phyloP scores from a whole-genome alignment of 2,888 invertebrate species.

The Trichopria drosophilae region DNA sequence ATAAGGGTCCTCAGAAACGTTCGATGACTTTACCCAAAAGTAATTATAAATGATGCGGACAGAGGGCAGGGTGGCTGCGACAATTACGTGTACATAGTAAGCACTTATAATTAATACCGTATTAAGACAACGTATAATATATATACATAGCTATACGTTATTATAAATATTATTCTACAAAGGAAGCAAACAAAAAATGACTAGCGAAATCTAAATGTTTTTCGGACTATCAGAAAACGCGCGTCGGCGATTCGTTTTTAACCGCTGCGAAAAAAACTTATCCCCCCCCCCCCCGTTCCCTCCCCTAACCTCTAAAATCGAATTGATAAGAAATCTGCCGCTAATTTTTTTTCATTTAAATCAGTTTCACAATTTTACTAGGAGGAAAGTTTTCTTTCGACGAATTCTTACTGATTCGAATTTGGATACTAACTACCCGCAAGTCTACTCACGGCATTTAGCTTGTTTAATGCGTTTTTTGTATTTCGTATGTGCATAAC shows the following conservation, averaged over 20 bases:
- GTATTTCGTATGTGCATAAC: slow-evolving; percentile 32
- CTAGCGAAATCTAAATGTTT: slow-evolving; percentile 43
- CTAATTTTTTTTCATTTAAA: too few relatives aligned
- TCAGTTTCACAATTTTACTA: too few relatives aligned
- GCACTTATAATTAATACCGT: slow-evolving; percentile 51
- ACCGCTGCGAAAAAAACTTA: too few relatives aligned
- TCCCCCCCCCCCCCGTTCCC: too few relatives aligned
- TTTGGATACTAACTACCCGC: slow-evolving; percentile 8
- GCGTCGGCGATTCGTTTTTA: too few relatives aligned
- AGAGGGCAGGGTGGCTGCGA: slow-evolving; percentile 52
- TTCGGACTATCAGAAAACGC: slow-evolving; percentile 12
- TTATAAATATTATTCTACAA: slow-evolving; percentile 41
- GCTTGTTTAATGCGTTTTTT: slow-evolving; percentile 39
- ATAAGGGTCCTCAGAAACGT: too few relatives aligned
- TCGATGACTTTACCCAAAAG: too few relatives aligned
- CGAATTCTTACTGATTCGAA: neutral
- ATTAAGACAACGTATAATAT: slow-evolving; percentile 37
- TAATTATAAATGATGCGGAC: too few relatives aligned
- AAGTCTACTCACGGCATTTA: slow-evolving; percentile 37
- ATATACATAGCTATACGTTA: slow-evolving; percentile 41
- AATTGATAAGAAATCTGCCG: too few relatives aligned
- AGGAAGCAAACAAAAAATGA: slow-evolving; percentile 33
- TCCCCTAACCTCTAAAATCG: too few relatives aligned
- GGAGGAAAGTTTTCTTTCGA: neutral
- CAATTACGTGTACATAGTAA: slow-evolving; percentile 55